Conservation (phyloP, 1,140 invertebrate species). For the Drosophila subobscura region DNA sequence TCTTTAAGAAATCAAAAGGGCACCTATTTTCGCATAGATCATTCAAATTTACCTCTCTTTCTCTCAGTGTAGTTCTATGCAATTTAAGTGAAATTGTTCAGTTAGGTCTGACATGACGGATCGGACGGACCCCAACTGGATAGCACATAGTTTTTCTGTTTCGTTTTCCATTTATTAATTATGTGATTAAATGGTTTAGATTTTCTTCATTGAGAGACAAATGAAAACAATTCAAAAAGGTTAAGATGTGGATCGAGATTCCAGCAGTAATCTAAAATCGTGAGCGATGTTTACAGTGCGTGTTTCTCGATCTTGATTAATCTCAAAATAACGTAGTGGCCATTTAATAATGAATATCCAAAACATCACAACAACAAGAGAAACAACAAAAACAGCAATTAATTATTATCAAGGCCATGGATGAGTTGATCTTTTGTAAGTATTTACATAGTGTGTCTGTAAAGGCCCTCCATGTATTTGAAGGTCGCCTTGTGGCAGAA, state of each 20-base stretch:
- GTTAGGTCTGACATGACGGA: conserved; percentile 38
- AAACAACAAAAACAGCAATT: conserved; percentile 13
- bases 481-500: conserved; percentile 41
- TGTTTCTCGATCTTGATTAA: conserved; percentile 52
- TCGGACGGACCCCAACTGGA: conserved; percentile 32
- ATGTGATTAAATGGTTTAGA: conserved; percentile 13
- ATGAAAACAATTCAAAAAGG: conserved; percentile 21
- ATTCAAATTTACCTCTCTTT: too few species aligned
- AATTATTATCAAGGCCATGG: conserved; percentile 43
- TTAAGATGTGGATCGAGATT: conserved; percentile 1
- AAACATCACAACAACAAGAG: conserved; percentile 1
- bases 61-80: conserved; percentile 9
- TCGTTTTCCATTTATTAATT: conserved; percentile 51
- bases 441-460: conserved; percentile 47
- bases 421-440: conserved; percentile 56
- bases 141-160: conserved; percentile 32
- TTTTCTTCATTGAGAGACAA: conserved; percentile 4
- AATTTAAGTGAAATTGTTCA: conserved; percentile 50
- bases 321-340: neutral
- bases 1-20: too few species aligned
- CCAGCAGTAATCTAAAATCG: conserved; percentile 3
- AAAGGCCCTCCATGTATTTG: conserved; percentile 8
- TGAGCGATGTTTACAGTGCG: conserved; percentile 34
- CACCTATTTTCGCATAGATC: too few species aligned
- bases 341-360: conserved; percentile 46